Evolutionary conservation across 2,113 vertebrate species (phyloP).

Genomic region (Ageneiosus marmoratus): DNA sequence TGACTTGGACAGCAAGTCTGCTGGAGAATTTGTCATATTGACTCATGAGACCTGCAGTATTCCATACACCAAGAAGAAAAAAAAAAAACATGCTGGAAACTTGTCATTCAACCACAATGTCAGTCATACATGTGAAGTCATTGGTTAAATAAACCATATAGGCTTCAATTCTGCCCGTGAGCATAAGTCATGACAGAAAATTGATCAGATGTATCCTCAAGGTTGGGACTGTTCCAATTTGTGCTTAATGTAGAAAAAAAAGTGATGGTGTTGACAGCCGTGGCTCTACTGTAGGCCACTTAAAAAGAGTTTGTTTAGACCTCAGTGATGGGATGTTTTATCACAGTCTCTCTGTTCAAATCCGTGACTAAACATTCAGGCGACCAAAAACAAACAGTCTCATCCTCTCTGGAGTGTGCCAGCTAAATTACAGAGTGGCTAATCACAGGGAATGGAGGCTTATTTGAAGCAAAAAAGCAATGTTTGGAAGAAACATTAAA

Average conservation of each 20-base stretch:
- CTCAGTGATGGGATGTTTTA: slow-evolving; percentile 38
- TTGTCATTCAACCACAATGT: neutral
- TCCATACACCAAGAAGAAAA: slow-evolving; percentile 2
- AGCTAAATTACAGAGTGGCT: slow-evolving; percentile 53
- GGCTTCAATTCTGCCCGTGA: neutral
- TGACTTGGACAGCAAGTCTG: slow-evolving; percentile 10
- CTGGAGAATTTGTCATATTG: slow-evolving; percentile 34
- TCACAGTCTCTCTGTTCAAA: slow-evolving; percentile 38
- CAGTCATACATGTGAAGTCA: neutral
- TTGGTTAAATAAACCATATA: neutral
- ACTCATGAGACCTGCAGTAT: slow-evolving; percentile 29
- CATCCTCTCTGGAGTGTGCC: slow-evolving; percentile 47
- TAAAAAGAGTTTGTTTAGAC: slow-evolving; percentile 37
- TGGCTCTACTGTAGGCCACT: neutral
- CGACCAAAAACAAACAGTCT: slow-evolving; percentile 55
- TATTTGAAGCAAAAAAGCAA: slow-evolving; percentile 41
- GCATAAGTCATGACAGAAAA: neutral
- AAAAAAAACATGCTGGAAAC: neutral
- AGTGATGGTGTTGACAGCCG: neutral
- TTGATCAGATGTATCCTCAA: neutral
- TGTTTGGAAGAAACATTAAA: slow-evolving; percentile 42
- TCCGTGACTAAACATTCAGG: slow-evolving; percentile 47
- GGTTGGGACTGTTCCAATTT: neutral
- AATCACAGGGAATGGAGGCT: slow-evolving; percentile 47
- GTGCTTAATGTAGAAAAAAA: neutral